Conservation (phyloP, 2,113 vertebrate genomes). For the Polypterus bichir region DNA sequence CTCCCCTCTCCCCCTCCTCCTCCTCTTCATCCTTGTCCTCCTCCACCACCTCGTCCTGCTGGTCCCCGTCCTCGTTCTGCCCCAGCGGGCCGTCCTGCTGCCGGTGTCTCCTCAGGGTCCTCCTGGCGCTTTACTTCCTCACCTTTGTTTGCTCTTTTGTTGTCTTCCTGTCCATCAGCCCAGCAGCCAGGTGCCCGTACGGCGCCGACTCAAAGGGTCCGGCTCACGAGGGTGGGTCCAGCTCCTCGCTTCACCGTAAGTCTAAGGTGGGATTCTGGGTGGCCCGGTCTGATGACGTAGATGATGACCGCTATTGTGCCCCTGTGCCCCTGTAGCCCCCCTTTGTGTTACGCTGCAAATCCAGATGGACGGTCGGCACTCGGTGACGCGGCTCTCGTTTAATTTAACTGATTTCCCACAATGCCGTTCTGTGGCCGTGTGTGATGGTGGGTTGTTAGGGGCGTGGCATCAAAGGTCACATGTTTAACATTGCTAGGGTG, state of each 20-base stretch:
- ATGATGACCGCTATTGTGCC: no score
- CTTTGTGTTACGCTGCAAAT: no score
- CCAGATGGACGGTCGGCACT: no score
- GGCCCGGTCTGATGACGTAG: no score
- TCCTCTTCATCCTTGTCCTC: conserved; percentile 35
- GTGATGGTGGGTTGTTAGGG: no score
- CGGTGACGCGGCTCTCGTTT: no score
- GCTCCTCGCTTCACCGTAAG: conserved; percentile 60
- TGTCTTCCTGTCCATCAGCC: conserved; percentile 54
- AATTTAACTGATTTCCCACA: no score
- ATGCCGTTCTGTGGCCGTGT: no score
- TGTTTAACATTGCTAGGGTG: no score
- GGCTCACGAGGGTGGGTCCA: conserved; percentile 39
- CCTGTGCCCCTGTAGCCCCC: no score
- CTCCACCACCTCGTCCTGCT: conserved; percentile 37
- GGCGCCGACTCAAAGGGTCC: conserved; percentile 33
- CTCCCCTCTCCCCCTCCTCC: conserved; percentile 23
- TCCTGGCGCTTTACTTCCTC: conserved; percentile 47
- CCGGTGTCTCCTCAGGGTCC: conserved; percentile 44
- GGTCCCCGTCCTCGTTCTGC: conserved; percentile 40
- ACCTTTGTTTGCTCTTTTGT: conserved; percentile 52
- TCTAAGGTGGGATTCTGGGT: conserved; percentile 26
- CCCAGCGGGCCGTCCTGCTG: conserved; percentile 49
- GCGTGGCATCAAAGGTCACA: no score
- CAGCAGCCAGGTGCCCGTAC: conserved; percentile 39